phyloP scores from a whole-genome alignment of 92 coral and sea anemone genomes.

The Virgularia gustaviana region DNA sequence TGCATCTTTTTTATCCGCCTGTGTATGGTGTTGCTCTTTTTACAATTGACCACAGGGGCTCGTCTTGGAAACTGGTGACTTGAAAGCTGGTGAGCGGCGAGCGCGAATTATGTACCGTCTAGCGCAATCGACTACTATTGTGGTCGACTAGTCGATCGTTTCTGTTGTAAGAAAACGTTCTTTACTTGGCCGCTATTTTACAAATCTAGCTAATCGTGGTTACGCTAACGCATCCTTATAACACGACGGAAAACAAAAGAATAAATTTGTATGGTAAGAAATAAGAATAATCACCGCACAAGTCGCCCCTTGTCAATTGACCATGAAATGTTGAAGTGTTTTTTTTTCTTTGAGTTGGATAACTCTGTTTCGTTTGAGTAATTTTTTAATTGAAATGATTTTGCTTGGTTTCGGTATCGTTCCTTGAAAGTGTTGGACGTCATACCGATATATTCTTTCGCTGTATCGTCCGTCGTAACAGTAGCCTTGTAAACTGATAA shows the following conservation, averaged over 20 bases:
- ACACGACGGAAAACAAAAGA: too few relatives aligned
- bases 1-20: constrained; percentile 20
- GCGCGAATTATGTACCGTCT: too few relatives aligned
- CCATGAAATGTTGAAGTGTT: constrained; percentile 5
- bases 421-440: constrained; percentile 31
- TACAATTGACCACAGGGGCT: neutral
- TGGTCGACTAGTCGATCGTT: too few relatives aligned
- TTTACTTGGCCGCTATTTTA: too few relatives aligned
- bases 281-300: too few relatives aligned
- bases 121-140: too few relatives aligned
- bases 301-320: neutral
- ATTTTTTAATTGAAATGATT: constrained; percentile 14
- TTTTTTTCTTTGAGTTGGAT: constrained; percentile 3
- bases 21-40: constrained; percentile 9
- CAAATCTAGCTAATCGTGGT: too few relatives aligned
- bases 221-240: too few relatives aligned
- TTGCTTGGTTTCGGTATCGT: constrained; percentile 30
- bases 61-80: too few relatives aligned
- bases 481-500: constrained; percentile 28
- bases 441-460: constrained; percentile 27
- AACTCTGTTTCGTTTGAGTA: constrained; percentile 33
- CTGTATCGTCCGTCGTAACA: constrained; percentile 13
- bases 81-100: too few relatives aligned
- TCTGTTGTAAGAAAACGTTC: too few relatives aligned
- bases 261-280: too few relatives aligned